Evolutionary conservation across 2,888 invertebrate genomes (phyloP).

Genomic region (Nemapogon koenigi): DNA sequence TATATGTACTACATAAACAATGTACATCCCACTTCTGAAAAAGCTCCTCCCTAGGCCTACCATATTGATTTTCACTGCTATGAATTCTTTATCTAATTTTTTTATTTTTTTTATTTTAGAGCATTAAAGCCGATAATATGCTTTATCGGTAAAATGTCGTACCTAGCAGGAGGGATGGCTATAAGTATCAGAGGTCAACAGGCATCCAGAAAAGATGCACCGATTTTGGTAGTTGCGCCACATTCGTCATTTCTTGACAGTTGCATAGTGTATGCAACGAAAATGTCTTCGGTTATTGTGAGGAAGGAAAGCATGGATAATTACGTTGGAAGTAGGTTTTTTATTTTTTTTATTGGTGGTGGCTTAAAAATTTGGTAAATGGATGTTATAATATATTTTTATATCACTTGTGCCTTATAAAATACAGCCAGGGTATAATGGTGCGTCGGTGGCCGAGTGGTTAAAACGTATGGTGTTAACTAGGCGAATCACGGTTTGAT

Average conservation of each 20-base stretch:
- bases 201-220: conserved; percentile 79
- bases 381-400: too few relatives aligned
- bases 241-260: conserved; percentile 91
- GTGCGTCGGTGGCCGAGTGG: too few relatives aligned
- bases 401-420: too few relatives aligned
- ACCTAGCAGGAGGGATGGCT: conserved; percentile 79
- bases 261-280: conserved; percentile 81
- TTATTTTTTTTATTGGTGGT: conserved; percentile 16
- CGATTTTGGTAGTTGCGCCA: conserved; percentile 85
- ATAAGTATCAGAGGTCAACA: conserved; percentile 79
- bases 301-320: conserved; percentile 82
- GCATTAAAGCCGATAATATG: conserved; percentile 71
- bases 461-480: too few relatives aligned
- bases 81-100: not conserved
- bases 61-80: too few relatives aligned
- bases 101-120: conserved; percentile 40
- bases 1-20: too few relatives aligned
- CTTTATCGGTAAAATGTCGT: conserved; percentile 75
- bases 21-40: too few relatives aligned
- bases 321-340: conserved; percentile 85
- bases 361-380: too few relatives aligned
- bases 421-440: too few relatives aligned
- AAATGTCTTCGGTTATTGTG: conserved; percentile 84
- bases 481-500: too few relatives aligned
- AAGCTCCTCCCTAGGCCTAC: too few relatives aligned